Evolutionary conservation across 2,113 vertebrate species (phyloP), one percentile per base, ranked within the genome.

Genomic region (Sclerurus mexicanus): DNA sequence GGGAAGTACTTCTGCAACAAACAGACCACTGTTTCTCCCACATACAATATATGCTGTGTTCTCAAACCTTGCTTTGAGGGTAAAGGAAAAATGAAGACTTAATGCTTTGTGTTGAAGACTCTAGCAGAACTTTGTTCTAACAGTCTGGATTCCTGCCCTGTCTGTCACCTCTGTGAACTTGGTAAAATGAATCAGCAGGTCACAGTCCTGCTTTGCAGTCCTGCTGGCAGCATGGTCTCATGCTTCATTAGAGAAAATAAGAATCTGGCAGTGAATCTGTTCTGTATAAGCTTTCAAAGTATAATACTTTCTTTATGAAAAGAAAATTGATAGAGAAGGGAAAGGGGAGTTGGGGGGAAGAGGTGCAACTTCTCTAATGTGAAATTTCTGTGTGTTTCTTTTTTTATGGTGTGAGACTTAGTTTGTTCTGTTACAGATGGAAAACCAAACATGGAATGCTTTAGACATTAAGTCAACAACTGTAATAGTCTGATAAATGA

Each of bases 81-180:
- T 73, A 16, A 30, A 21, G 50, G 56, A 39, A 77, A 69, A 87
- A 74, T 44, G 74, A 86, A 88, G 84, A 82, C 85, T 93, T 91
- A 90, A 50, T 79, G 79, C 75, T 93, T 91, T 93, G 64, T 91
- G 63, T 85, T 95, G 84, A 96, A 71, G 58, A 44, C 35, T 40
- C 27, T 60, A 10, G 44, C 78, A 89, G 59, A 95, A 72, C 37
- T 71, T 63, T 76, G 85, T 95, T 93, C 73, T n/a, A 12, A 16
- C 20, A 63, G 62, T 69, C 64, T 79, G 93, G 81, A 91, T 96
- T 95, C 60, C 42, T 97, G 95, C 90, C 94, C 94, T 89, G 84
- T 95, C 95, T 97, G 92, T 96, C 90, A 96, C 96, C 94, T 86
- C 86, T 40, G 28, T 93, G 95, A 97, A 90, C 89, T 94, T 87